Conservation (phyloP, 2,113 vertebrate species). For the Otocyon megalotis region DNA sequence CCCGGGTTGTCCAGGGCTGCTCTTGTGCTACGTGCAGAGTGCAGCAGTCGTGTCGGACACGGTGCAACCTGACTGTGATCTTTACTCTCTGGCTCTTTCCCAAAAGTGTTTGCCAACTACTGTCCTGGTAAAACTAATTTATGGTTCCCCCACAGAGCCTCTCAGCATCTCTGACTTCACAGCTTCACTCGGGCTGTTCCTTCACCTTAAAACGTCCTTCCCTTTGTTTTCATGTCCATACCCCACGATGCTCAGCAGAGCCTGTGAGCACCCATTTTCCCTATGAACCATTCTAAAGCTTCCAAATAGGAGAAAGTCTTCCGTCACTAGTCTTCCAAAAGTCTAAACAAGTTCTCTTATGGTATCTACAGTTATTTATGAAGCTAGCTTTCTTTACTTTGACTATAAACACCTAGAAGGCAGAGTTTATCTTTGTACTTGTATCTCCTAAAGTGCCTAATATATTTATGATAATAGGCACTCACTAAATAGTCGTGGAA, state of each 20-base stretch:
- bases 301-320: neutral
- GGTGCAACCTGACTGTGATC: neutral
- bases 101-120: neutral
- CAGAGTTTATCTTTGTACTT: neutral
- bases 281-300: neutral
- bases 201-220: neutral
- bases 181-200: neutral
- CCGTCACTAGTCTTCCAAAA: neutral
- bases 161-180: neutral
- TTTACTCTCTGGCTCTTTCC: neutral
- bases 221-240: neutral
- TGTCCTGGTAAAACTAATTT: neutral
- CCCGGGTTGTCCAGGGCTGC: neutral
- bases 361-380: neutral
- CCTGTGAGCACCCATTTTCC: neutral
- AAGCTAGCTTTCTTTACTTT: neutral
- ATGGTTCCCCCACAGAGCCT: neutral
- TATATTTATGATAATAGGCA: neutral
- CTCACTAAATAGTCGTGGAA: neutral
- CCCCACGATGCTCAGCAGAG: neutral
- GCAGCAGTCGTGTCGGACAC: neutral
- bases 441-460: neutral
- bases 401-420: neutral
- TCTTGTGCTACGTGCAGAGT: neutral
- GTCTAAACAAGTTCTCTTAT: neutral